A percentile compares a stretch with the other conserved stretches of the same genome.
These are phyloP conservation scores for Atta cephalotes DNA, from an alignment of 1,140 invertebrate species.

Conservation along the genomic window DNA sequence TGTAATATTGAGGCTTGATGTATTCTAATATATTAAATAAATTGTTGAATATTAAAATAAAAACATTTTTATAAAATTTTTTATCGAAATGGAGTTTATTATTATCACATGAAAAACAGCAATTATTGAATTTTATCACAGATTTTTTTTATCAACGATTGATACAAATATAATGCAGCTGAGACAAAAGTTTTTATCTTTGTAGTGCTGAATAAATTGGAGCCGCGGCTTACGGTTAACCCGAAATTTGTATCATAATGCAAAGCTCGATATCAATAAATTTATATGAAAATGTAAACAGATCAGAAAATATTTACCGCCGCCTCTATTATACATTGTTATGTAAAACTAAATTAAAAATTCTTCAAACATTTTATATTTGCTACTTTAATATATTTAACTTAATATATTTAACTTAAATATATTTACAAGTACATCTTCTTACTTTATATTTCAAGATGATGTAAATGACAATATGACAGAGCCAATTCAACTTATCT, in stretches of 20 bases:
- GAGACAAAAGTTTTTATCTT: not conserved
- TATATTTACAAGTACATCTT: not conserved
- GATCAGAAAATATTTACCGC: not conserved
- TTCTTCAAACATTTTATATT: not conserved
- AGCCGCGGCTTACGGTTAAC: not conserved
- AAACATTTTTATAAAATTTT: not conserved
- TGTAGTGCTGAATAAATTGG: not conserved
- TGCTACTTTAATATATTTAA: not conserved
- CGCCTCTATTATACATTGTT: not conserved
- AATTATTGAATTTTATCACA: constrained; percentile 14
- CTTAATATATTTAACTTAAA: not conserved
- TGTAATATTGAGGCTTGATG: not conserved
- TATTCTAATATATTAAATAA: not conserved
- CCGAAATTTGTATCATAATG: not conserved
- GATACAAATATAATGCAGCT: not conserved
- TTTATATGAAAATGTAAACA: constrained; percentile 27
- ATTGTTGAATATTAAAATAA: not conserved
- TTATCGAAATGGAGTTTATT: not conserved
- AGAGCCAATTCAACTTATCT: constrained; percentile 5
- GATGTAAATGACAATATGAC: not conserved
- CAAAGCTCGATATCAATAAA: constrained; percentile 1
- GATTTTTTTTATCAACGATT: not conserved
- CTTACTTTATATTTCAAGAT: not conserved
- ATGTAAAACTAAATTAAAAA: not conserved
- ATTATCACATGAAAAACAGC: not conserved